Conservation (phyloP, 2,888 invertebrate genomes). For the Auanema freiburgensis region DNA sequence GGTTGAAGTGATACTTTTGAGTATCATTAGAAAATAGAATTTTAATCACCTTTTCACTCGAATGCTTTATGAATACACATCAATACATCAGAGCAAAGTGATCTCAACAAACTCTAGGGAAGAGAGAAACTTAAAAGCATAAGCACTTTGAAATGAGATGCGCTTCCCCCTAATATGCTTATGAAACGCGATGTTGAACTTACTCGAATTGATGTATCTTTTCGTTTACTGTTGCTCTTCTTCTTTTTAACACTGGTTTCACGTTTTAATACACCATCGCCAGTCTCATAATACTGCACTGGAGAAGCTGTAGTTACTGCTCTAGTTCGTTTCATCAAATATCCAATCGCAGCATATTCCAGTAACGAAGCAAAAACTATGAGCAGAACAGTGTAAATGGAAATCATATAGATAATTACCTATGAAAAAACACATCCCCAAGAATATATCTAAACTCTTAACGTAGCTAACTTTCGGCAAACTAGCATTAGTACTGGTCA, state of each 20-base stretch:
- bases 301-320: slow-evolving; percentile 39
- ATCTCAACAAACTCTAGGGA: too few species aligned
- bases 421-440: slow-evolving; percentile 66
- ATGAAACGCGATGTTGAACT: too few species aligned
- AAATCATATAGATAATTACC: slow-evolving; percentile 33
- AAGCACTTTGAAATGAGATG: too few species aligned
- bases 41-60: too few species aligned
- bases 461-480: slow-evolving; percentile 65
- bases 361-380: slow-evolving; percentile 61
- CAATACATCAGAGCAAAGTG: too few species aligned
- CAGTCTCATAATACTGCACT: slow-evolving; percentile 47
- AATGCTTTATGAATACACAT: too few species aligned
- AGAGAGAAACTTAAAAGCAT: too few species aligned
- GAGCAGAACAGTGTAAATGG: slow-evolving; percentile 15
- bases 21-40: too few species aligned
- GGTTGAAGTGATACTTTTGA: too few species aligned
- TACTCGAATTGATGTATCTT: neutral
- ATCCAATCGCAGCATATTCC: slow-evolving; percentile 63
- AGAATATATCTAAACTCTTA: slow-evolving; percentile 65
- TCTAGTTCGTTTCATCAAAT: slow-evolving; percentile 56
- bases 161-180: too few species aligned
- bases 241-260: slow-evolving; percentile 32
- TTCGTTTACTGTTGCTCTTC: slow-evolving; percentile 26
- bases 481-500: slow-evolving; percentile 65
- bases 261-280: slow-evolving; percentile 34